Evolutionary conservation across 2,888 invertebrate species (phyloP).

Genomic region (Tubulanus polymorphus): DNA sequence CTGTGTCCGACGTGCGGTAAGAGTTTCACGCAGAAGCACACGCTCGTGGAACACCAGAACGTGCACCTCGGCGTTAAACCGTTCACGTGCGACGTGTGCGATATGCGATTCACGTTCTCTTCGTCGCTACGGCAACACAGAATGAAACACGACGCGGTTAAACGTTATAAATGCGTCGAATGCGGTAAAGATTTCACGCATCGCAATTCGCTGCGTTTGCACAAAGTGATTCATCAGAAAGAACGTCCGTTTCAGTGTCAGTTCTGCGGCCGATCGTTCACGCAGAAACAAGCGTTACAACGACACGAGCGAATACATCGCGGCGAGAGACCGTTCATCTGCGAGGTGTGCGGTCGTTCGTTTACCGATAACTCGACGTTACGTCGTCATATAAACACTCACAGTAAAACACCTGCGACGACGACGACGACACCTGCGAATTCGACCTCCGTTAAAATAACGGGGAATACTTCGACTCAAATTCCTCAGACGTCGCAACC

Average conservation of each 20-base stretch:
- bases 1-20: slow-evolving; percentile 40
- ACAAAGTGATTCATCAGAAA: slow-evolving; percentile 50
- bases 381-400: slow-evolving; percentile 31
- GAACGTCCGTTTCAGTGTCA: slow-evolving; percentile 49
- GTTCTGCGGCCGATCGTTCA: slow-evolving; percentile 53
- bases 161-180: slow-evolving; percentile 46
- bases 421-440: no score
- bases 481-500: no score
- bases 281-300: slow-evolving; percentile 52
- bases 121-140: slow-evolving; percentile 41
- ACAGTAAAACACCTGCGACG: no score
- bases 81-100: slow-evolving; percentile 37
- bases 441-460: no score
- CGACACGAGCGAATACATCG: slow-evolving; percentile 54
- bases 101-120: slow-evolving; percentile 34
- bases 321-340: slow-evolving; percentile 51
- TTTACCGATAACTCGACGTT: slow-evolving; percentile 43
- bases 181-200: slow-evolving; percentile 50
- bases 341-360: slow-evolving; percentile 47
- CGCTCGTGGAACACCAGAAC: slow-evolving; percentile 33
- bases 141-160: slow-evolving; percentile 42
- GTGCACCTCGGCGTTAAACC: slow-evolving; percentile 38
- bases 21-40: slow-evolving; percentile 36
- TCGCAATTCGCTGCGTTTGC: slow-evolving; percentile 50
- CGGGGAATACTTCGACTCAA: no score